Evolutionary conservation across 30 jellyfish, hydroid and myxozoan genomes (phyloP).

Genomic region (Nemopilema nomurai): DNA sequence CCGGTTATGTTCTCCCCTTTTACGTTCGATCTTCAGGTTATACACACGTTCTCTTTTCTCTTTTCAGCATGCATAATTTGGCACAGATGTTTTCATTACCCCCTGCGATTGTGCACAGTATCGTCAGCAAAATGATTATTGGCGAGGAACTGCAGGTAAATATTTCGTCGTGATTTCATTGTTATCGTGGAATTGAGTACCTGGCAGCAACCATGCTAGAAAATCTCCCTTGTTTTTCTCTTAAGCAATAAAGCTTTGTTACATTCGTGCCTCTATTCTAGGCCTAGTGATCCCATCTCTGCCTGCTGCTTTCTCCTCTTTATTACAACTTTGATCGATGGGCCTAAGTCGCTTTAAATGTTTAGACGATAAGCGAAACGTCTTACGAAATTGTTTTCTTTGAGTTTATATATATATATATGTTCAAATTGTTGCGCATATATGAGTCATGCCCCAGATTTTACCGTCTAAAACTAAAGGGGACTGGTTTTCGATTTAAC

Average conservation of each 20-base stretch:
- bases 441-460: too few relatives aligned
- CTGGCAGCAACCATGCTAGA: too few relatives aligned
- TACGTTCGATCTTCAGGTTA: not conserved
- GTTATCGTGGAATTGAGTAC: too few relatives aligned
- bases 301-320: too few relatives aligned
- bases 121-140: slow-evolving; percentile 97
- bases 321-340: too few relatives aligned
- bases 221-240: not conserved
- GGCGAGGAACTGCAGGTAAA: slow-evolving; percentile 96
- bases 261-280: not conserved
- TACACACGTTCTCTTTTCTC: not conserved
- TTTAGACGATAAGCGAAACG: not conserved
- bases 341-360: not conserved
- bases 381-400: not conserved
- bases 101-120: slow-evolving; percentile 88
- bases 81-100: slow-evolving; percentile 94
- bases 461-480: too few relatives aligned
- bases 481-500: too few relatives aligned
- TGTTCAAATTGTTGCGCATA: too few relatives aligned
- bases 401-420: too few relatives aligned
- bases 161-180: not conserved
- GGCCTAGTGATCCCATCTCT: not conserved
- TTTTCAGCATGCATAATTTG: slow-evolving; percentile 86
- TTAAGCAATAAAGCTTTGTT: not conserved
- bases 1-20: too few relatives aligned